Evolutionary conservation across 2,113 vertebrate genomes (phyloP).

Genomic region (Varanus komodoensis): DNA sequence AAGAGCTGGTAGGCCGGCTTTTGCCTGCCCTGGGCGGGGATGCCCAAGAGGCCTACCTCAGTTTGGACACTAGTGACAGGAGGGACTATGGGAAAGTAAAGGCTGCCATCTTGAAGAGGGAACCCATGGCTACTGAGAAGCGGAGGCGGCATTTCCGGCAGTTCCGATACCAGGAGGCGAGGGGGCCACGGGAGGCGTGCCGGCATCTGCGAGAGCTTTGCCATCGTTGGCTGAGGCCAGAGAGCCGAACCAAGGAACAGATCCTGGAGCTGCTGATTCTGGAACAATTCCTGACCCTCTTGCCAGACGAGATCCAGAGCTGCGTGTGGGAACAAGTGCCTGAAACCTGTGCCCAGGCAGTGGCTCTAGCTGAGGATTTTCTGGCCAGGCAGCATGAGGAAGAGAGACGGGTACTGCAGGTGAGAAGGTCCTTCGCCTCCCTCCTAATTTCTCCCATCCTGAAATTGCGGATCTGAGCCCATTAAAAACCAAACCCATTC

Average conservation of each 20-base stretch:
- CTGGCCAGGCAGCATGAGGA: background rate
- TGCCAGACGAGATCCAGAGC: background rate
- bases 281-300: slow-evolving; percentile 3
- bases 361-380: background rate
- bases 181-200: background rate
- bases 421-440: background rate
- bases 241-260: background rate
- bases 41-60: background rate
- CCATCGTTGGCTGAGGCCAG: background rate
- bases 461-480: background rate
- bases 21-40: slow-evolving; percentile 5
- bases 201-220: background rate
- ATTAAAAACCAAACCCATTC: no score
- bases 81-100: background rate
- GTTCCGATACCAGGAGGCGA: background rate
- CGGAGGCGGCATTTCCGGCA: background rate
- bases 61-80: background rate
- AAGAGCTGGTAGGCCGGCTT: background rate
- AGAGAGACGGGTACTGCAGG: background rate
- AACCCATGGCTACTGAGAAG: background rate
- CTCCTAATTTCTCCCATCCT: background rate
- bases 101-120: slow-evolving; percentile 17
- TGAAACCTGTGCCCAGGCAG: background rate
- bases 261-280: slow-evolving; percentile 19
- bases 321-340: background rate